Conservation (phyloP, 2,797 vertebrate genomes). For the Centroberyx gerrardi region DNA sequence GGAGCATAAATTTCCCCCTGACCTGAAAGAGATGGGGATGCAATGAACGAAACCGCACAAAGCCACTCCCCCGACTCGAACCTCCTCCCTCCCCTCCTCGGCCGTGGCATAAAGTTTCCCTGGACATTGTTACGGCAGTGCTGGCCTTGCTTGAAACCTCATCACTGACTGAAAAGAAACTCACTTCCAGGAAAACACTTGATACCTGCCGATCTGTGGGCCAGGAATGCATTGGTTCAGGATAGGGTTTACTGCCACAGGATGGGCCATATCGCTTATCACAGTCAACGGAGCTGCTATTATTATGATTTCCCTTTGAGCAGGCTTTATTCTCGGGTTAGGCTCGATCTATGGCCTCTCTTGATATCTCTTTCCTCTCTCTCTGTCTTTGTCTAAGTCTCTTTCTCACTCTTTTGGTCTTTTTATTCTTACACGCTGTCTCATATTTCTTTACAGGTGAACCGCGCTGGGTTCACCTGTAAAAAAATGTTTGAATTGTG, state of each 20-base stretch:
- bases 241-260: not conserved
- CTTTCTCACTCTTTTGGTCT: not conserved
- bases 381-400: not conserved
- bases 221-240: not conserved
- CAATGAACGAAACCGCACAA: not conserved
- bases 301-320: not conserved
- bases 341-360: no score
- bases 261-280: not conserved
- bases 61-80: not conserved
- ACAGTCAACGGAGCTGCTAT: not conserved
- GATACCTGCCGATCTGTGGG: not conserved
- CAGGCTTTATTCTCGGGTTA: not conserved
- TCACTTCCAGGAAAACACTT: conserved; percentile 19
- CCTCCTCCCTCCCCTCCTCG: not conserved
- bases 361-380: no score
- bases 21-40: not conserved
- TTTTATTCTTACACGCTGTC: not conserved
- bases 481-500: no score
- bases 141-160: conserved; percentile 1
- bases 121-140: not conserved
- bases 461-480: no score
- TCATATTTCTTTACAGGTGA: no score
- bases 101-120: no score
- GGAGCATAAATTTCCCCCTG: not conserved
- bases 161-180: conserved; percentile 8